phyloP scores from a whole-genome alignment of 2,888 invertebrate genomes.

The Monopis laevigella region DNA sequence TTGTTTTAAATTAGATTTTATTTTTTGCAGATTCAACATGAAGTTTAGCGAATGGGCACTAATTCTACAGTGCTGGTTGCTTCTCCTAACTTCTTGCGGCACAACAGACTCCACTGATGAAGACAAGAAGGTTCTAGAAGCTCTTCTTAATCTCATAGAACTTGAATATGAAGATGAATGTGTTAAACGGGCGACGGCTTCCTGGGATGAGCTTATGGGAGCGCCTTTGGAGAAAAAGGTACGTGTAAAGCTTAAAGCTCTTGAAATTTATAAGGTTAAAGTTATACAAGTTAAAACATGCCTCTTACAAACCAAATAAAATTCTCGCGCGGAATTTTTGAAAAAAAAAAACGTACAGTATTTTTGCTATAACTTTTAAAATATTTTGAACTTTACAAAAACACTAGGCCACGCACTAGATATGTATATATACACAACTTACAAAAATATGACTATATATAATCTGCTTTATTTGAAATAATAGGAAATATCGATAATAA shows the following conservation, averaged over 20 bases:
- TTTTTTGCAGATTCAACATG: constrained; percentile 39
- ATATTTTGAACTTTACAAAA: too few species aligned
- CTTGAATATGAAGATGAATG: constrained; percentile 58
- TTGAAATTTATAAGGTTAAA: neutral
- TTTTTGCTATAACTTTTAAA: neutral
- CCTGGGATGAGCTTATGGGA: constrained; percentile 48
- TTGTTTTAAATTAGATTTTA: too few species aligned
- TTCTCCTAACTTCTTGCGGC: constrained; percentile 36
- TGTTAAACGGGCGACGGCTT: constrained; percentile 40
- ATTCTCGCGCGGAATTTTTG: too few species aligned
- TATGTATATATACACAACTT: too few species aligned
- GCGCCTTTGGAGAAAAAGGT: constrained; percentile 25
- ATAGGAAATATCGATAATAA: too few species aligned
- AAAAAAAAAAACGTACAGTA: neutral
- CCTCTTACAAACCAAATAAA: too few species aligned
- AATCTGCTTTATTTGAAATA: too few species aligned
- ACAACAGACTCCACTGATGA: constrained; percentile 37
- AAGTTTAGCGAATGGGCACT: constrained; percentile 24
- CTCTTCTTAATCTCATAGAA: constrained; percentile 51
- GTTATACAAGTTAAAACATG: too few species aligned
- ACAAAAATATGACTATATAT: too few species aligned
- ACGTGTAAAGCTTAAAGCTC: too few species aligned
- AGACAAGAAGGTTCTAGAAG: constrained; percentile 42
- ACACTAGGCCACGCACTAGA: too few species aligned
- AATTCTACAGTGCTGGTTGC: constrained; percentile 17